Evolutionary conservation across 2,113 vertebrate genomes (phyloP), one percentile per base, ranked within the genome.

Genomic region (Oryzias javanicus): DNA sequence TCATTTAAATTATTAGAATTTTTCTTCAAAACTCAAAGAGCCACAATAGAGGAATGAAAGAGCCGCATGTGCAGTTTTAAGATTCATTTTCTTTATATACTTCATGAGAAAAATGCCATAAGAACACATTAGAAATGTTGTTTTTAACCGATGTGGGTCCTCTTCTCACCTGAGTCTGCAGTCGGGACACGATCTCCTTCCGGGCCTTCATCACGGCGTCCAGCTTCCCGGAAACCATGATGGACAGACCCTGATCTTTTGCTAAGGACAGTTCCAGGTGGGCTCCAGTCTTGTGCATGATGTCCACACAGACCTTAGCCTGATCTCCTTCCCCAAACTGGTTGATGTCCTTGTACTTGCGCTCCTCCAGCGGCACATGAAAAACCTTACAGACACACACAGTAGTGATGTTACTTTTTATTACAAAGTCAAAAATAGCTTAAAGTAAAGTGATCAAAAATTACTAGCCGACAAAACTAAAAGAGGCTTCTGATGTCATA

Each of bases 251-350:
- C 90, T 99, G 97, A 85, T 99, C 97, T 91, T 99, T 99, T 1
- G 97, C 96, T 14, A 99, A 93, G 82, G 97, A 99, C 71, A 98
- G 92, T 89, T 99, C 97, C 87, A 99, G 91, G 76, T 99, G 97
- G 72, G 97, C 97, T 46, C 97, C 97, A 0, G 97, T 99, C 88
- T 95, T 95, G 74, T 98, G 95, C 97, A 99, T 99, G 92, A 99
- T 99, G 90, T 99, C 97, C 35, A 99, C 93, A 81, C 97, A 99
- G 83, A 99, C 97, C 85, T 99, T 99, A 1, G 94, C 97, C 90
- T 99, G 97, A 63, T 99, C 97, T 3, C 97, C 97, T 89, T 99
- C 97, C 79, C 97, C 97, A 78, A 99, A 99, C 86, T 99, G 97
- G 90, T 96, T 98, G 87, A 99, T 96, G 90, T 98, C 97, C 91